These are phyloP conservation scores for Portevinia maculata DNA, from an alignment of 2,888 invertebrate species.

Conservation along the genomic window DNA sequence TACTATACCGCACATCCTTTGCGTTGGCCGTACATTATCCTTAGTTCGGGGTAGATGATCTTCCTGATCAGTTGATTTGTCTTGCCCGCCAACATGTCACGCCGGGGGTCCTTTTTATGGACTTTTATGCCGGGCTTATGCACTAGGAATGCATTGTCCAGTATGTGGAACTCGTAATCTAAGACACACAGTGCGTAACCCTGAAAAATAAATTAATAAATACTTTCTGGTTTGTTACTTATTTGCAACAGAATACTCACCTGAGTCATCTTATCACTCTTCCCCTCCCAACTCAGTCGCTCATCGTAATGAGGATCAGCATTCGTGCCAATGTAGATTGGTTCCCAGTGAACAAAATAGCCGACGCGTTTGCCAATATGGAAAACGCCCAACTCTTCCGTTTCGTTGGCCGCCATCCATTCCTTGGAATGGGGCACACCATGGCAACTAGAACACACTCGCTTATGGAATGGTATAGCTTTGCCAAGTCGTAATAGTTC, in stretches of 20 bases:
- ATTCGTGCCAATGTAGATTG: slow-evolving; percentile 96
- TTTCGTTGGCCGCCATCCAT: slow-evolving; percentile 90
- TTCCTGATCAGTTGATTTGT: slow-evolving; percentile 91
- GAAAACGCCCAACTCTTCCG: slow-evolving; percentile 89
- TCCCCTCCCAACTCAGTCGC: slow-evolving; percentile 96
- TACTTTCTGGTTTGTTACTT: too few relatives aligned
- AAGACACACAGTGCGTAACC: slow-evolving; percentile 95
- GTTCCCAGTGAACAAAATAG: slow-evolving; percentile 94
- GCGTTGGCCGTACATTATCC: slow-evolving; percentile 91
- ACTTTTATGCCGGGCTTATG: slow-evolving; percentile 96
- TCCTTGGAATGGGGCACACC: slow-evolving; percentile 93
- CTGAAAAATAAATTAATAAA: slow-evolving; percentile 82
- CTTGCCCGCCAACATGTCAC: slow-evolving; percentile 89
- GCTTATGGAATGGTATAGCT: slow-evolving; percentile 96
- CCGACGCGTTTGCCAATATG: slow-evolving; percentile 92
- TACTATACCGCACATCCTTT: slow-evolving; percentile 91
- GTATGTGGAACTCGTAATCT: slow-evolving; percentile 95
- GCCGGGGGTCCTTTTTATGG: slow-evolving; percentile 89
- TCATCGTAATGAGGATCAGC: slow-evolving; percentile 95
- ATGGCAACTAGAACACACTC: slow-evolving; percentile 94
- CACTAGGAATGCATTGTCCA: slow-evolving; percentile 96
- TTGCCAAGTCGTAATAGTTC: slow-evolving; percentile 89
- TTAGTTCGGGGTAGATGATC: slow-evolving; percentile 92
- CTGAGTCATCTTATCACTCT: slow-evolving; percentile 98
- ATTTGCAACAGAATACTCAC: slow-evolving; percentile 83